Percentiles rank a stretch among this genome's conserved stretches.
These are phyloP conservation scores for Paramormyrops hopkinsi DNA, from an alignment of 2,797 vertebrate genomes.

Conservation along the genomic window DNA sequence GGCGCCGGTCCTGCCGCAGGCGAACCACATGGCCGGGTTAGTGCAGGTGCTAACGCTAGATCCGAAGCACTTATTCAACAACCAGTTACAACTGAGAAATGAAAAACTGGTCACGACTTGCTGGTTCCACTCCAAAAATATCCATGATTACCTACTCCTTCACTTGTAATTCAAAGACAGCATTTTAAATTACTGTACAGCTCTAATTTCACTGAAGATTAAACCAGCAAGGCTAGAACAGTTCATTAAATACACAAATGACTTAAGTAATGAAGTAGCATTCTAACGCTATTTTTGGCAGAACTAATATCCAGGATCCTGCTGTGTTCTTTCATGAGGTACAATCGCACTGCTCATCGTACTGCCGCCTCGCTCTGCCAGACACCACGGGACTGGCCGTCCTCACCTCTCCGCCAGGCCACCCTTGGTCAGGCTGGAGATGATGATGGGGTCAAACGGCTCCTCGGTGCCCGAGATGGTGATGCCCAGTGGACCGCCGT, in stretches of 20 bases:
- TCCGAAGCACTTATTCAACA: neutral
- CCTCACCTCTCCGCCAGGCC: conserved; percentile 84
- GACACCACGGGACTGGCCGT: neutral
- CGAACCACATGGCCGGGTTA: neutral
- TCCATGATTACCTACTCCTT: neutral
- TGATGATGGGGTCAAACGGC: conserved; percentile 91
- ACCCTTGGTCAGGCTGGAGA: conserved; percentile 86
- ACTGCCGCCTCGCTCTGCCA: neutral
- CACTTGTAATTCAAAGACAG: neutral
- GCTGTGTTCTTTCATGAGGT: neutral
- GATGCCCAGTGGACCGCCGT: conserved; percentile 85
- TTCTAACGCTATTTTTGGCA: conserved; percentile 2
- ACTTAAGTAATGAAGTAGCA: neutral
- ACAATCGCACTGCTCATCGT: neutral
- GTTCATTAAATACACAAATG: neutral
- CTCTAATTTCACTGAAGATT: conserved; percentile 3
- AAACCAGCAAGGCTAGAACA: neutral
- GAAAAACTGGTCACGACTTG: neutral
- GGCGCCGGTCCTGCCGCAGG: conserved; percentile 77
- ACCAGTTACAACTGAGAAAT: neutral
- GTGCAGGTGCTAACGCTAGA: neutral
- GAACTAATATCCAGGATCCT: neutral
- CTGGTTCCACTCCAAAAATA: neutral
- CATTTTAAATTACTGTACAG: conserved; percentile 4
- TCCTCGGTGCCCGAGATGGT: conserved; percentile 94